Evolutionary conservation across 1,140 invertebrate species (phyloP).

Genomic region (Trichonephila clavipes): DNA sequence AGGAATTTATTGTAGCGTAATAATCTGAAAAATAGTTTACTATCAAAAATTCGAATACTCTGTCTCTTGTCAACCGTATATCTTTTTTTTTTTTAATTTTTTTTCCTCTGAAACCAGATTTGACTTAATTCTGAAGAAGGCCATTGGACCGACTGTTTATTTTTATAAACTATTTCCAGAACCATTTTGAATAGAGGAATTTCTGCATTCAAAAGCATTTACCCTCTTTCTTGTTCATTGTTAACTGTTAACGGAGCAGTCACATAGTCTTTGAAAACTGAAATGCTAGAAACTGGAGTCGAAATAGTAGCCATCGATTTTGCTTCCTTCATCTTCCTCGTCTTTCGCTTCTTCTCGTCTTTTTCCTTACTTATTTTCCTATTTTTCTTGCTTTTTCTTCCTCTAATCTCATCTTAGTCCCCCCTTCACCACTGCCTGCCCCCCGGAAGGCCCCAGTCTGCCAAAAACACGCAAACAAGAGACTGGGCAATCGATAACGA

Average conservation of each 20-base stretch:
- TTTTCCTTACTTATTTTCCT: constrained; percentile 72
- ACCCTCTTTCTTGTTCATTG: constrained; percentile 28
- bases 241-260: constrained; percentile 71
- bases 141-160: background rate
- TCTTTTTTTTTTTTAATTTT: too few species aligned
- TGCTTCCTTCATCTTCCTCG: constrained; percentile 61
- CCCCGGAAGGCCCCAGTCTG: constrained; percentile 66
- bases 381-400: constrained; percentile 72
- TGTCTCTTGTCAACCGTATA: too few species aligned
- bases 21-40: too few species aligned
- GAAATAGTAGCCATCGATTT: constrained; percentile 61
- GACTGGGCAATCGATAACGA: constrained; percentile 60
- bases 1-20: too few species aligned
- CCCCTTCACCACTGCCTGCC: background rate
- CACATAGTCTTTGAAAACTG: constrained; percentile 59
- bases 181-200: background rate
- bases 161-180: background rate
- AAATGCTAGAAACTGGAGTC: constrained; percentile 62
- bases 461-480: constrained; percentile 76
- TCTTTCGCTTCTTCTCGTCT: constrained; percentile 61
- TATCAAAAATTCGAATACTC: too few species aligned
- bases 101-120: too few species aligned
- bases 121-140: too few species aligned
- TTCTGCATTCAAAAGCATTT: background rate
- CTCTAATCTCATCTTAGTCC: constrained; percentile 71